Evolutionary conservation across 2,888 invertebrate species (phyloP), one percentile per base, ranked within the genome.

Genomic region (Drosophila glabriapex): DNA sequence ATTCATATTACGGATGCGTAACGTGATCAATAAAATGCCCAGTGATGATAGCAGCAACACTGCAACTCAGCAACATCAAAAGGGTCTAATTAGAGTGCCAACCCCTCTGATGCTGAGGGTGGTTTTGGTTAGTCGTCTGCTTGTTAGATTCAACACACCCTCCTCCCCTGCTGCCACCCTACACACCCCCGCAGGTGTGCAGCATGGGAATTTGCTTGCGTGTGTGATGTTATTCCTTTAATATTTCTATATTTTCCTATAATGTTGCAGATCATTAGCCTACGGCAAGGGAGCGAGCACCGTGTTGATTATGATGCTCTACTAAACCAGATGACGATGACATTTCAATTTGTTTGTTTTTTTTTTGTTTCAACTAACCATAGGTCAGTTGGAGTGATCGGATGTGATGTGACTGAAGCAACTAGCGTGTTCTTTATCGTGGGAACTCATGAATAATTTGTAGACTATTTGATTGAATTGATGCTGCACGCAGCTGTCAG

Each of bases 321-420:
- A 89, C 72, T 88, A 83, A 83, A 90, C 82, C 91, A 91, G 91
- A 91, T 91, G 91, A 91, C 92, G 83, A 91, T 92, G 92, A 91
- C 91, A 86, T 84, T 82, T 85, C 84, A 86, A 81, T 83, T 84
- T 80, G 85, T 76, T 55, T 43, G 12, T 41, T 43, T 39, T 12
- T 29, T 25, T 54, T 29, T 25, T 54, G 1, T 12, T n/a, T 39
- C 3, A n/a, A 31, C 46, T 73, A 61, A 25, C 43, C 70, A 69
- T 49, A 53, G 73, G 64, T 58, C 75, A 74, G 62, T 69, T 82
- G 46, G 33, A 61, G 16, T 65, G 70, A 72, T 70, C 59, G 60
- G 71, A 68, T 64, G 53, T 64, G 62, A 60, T 37, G 54, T 16
- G n/a, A 35, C 29, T 37, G 37, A 25, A 39, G 14, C 56, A 39